phyloP scores from a whole-genome alignment of 2,888 invertebrate species.

The Nesidiocoris tenuis region DNA sequence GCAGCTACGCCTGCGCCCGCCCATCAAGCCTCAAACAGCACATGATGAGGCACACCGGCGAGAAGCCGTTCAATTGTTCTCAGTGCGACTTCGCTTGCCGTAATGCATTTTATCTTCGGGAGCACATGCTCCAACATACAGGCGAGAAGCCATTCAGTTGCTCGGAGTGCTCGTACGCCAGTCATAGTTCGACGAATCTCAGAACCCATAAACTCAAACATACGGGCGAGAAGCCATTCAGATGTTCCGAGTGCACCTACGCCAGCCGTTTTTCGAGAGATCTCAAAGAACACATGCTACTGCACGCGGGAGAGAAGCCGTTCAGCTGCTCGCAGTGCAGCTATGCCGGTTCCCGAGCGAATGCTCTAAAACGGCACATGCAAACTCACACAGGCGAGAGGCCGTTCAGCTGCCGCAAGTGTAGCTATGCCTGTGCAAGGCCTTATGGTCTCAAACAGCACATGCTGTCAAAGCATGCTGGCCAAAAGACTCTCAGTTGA shows the following conservation, averaged over 20 bases:
- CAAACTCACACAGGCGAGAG: slow-evolving; percentile 12
- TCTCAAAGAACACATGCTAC: background rate
- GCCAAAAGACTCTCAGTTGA: too few relatives aligned
- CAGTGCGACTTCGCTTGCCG: slow-evolving; percentile 8
- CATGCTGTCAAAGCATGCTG: too few relatives aligned
- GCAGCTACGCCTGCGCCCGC: slow-evolving; percentile 1
- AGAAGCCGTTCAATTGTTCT: too few relatives aligned
- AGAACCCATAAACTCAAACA: background rate
- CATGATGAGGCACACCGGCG: too few relatives aligned
- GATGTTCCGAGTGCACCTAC: slow-evolving; percentile 1
- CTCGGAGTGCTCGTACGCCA: background rate
- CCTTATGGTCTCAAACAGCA: too few relatives aligned
- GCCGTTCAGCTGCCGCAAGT: slow-evolving; percentile 1
- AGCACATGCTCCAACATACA: slow-evolving; percentile 3
- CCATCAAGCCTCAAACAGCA: background rate
- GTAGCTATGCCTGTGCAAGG: too few relatives aligned
- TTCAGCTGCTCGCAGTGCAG: background rate
- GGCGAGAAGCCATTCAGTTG: slow-evolving; percentile 11
- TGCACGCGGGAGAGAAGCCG: slow-evolving; percentile 16
- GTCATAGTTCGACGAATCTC: background rate
- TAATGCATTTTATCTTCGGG: background rate
- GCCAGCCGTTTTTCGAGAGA: too few relatives aligned
- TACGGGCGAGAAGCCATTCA: slow-evolving; percentile 18
- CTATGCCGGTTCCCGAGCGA: background rate
- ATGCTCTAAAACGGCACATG: slow-evolving; percentile 4